Conservation (phyloP, 2,888 invertebrate genomes). For the Sphecodes monilicornis region DNA sequence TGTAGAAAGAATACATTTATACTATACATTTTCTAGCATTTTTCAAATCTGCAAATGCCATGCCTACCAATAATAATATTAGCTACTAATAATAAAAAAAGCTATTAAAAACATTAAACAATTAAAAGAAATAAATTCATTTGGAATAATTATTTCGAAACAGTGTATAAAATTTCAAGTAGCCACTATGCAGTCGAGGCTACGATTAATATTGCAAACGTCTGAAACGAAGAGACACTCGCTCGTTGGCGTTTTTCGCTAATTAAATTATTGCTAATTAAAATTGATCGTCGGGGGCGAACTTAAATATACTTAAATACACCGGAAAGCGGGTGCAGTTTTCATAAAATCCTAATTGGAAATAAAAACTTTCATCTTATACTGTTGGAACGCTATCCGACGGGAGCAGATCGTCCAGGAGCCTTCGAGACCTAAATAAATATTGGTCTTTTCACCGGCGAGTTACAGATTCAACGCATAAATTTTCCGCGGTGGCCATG, state of each 20-base stretch:
- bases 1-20: too few species aligned
- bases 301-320: background rate
- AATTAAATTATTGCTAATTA: conserved; percentile 1
- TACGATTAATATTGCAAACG: background rate
- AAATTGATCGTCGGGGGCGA: background rate
- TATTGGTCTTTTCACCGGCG: conserved; percentile 27
- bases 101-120: background rate
- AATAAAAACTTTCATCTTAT: background rate
- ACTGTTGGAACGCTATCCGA: conserved; percentile 5
- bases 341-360: conserved; percentile 12
- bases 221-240: background rate
- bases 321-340: background rate
- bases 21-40: too few species aligned
- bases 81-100: too few species aligned
- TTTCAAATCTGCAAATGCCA: too few species aligned
- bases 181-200: too few species aligned
- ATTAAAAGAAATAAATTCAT: background rate
- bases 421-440: conserved; percentile 34
- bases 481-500: conserved; percentile 20
- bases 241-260: background rate
- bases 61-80: too few species aligned
- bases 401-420: conserved; percentile 7
- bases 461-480: conserved; percentile 26
- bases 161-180: background rate
- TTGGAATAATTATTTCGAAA: background rate